Conservation (phyloP, 2,888 invertebrate genomes). For the Nyleta sp. region DNA sequence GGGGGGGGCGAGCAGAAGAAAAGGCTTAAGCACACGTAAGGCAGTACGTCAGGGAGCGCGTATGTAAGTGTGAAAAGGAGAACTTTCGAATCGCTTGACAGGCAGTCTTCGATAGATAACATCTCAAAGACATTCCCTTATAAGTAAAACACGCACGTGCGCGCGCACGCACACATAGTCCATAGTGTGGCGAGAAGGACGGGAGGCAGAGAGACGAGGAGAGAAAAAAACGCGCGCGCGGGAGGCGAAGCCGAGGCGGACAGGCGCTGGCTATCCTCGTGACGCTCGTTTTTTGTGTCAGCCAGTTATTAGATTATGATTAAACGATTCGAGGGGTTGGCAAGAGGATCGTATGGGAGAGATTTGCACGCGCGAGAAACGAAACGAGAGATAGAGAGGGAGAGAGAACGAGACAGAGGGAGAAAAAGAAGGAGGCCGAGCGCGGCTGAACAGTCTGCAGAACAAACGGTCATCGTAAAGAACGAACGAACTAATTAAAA, state of each 20-base stretch:
- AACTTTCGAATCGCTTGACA: conserved; percentile 71
- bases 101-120: conserved; percentile 77
- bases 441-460: conserved; percentile 64
- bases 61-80: conserved; percentile 63
- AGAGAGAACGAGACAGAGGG: conserved; percentile 9
- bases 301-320: conserved; percentile 82
- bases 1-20: conserved; percentile 37
- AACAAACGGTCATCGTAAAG: conserved; percentile 77
- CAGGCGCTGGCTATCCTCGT: conserved; percentile 73
- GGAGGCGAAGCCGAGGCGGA: conserved; percentile 65
- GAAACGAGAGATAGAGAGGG: too few species aligned
- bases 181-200: conserved; percentile 12
- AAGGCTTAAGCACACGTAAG: conserved; percentile 53
- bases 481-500: conserved; percentile 81
- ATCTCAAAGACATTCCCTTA: conserved; percentile 74
- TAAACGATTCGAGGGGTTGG: conserved; percentile 78
- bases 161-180: conserved; percentile 41
- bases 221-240: conserved; percentile 57
- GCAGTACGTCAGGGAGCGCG: conserved; percentile 52
- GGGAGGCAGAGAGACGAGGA: conserved; percentile 2
- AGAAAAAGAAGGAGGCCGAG: conserved; percentile 8
- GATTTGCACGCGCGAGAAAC: conserved; percentile 51
- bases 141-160: conserved; percentile 64
- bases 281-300: conserved; percentile 81
- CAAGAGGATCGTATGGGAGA: conserved; percentile 59